Evolutionary conservation across 1,140 invertebrate genomes (phyloP).

Genomic region (Lordiphosa collinella): DNA sequence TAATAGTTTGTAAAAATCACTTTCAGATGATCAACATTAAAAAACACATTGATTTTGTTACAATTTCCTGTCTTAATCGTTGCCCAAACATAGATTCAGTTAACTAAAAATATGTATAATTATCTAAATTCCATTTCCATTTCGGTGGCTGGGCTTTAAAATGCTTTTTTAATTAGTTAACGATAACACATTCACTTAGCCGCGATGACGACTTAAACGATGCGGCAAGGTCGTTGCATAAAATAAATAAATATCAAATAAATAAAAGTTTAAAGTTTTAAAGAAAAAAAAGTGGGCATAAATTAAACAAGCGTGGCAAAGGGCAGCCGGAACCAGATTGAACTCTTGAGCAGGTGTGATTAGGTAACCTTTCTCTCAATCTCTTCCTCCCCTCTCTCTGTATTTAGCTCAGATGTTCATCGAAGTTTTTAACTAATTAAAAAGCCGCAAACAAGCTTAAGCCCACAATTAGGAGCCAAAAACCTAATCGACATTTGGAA

Average conservation of each 20-base stretch:
- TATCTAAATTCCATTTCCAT: no score
- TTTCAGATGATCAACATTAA: no score
- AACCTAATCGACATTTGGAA: slow-evolving; percentile 36
- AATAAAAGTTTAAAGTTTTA: slow-evolving; percentile 46
- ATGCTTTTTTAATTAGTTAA: slow-evolving; percentile 49
- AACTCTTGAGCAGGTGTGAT: slow-evolving; percentile 24
- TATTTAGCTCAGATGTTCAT: neutral
- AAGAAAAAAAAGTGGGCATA: slow-evolving; percentile 35
- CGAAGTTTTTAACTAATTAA: slow-evolving; percentile 38
- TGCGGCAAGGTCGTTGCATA: slow-evolving; percentile 72
- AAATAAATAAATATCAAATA: slow-evolving; percentile 74
- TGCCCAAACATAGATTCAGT: no score
- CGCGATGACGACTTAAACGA: slow-evolving; percentile 45
- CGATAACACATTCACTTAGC: slow-evolving; percentile 15
- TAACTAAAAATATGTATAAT: no score
- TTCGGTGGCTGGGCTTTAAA: slow-evolving; percentile 13
- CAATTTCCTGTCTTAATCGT: no score
- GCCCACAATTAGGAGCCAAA: slow-evolving; percentile 34
- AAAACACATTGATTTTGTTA: no score
- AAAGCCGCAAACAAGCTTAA: slow-evolving; percentile 29
- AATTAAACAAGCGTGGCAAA: slow-evolving; percentile 42
- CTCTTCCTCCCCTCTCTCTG: no score
- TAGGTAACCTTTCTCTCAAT: slow-evolving; percentile 15
- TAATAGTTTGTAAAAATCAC: no score
- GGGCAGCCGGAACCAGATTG: slow-evolving; percentile 56